phyloP scores from a whole-genome alignment of 2,888 invertebrate species.

The Habroteleia sp. region DNA sequence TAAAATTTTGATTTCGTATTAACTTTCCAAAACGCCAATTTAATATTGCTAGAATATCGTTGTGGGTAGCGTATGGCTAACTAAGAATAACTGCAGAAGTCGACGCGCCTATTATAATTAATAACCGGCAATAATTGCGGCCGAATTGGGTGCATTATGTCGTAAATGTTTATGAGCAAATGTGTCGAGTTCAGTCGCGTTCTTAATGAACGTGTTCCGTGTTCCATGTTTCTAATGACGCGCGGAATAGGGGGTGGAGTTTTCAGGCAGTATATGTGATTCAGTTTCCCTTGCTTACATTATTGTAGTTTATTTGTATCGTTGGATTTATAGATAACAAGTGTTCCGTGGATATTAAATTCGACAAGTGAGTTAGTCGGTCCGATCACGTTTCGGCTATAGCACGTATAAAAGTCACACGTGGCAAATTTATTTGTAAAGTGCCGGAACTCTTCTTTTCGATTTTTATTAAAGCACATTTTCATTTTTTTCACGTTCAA shows the following conservation, averaged over 20 bases:
- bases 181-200: constrained; percentile 4
- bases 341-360: constrained; percentile 37
- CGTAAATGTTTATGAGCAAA: constrained; percentile 10
- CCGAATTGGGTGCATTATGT: constrained; percentile 3
- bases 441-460: neutral
- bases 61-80: neutral
- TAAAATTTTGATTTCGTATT: too few species aligned
- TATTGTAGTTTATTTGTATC: constrained; percentile 1
- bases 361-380: constrained; percentile 31
- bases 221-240: too few species aligned
- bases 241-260: too few species aligned
- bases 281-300: constrained; percentile 11
- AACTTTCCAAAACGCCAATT: too few species aligned
- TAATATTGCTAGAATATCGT: too few species aligned
- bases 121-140: constrained; percentile 2
- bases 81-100: constrained; percentile 6
- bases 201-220: constrained; percentile 1
- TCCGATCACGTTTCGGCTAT: constrained; percentile 38
- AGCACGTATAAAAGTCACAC: constrained; percentile 38
- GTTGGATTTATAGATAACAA: constrained; percentile 39
- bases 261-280: neutral
- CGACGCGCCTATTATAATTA: constrained; percentile 6
- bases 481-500: constrained; percentile 3
- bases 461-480: constrained; percentile 13
- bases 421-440: constrained; percentile 33